phyloP scores from a whole-genome alignment of 2,888 invertebrate genomes.

The Caenorhabditis sp. region DNA sequence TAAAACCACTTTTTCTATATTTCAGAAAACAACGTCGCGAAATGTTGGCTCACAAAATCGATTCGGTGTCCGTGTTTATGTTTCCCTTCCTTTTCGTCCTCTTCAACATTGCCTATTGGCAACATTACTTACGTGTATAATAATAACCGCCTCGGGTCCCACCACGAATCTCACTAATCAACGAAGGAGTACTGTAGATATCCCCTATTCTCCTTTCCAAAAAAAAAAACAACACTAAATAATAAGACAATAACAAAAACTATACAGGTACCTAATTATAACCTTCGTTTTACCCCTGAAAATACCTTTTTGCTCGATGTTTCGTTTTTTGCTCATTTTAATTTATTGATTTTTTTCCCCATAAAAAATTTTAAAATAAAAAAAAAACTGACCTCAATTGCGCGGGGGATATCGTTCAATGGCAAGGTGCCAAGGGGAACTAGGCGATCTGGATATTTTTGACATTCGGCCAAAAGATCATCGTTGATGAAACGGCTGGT shows the following conservation, averaged over 20 bases:
- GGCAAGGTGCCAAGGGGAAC: conserved; percentile 76
- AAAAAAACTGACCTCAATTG: conserved; percentile 69
- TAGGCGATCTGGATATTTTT: conserved; percentile 73
- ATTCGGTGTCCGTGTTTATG: conserved; percentile 62
- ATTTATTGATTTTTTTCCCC: neutral
- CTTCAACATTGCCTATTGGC: conserved; percentile 73
- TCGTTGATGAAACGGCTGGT: conserved; percentile 75
- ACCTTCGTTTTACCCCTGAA: too few relatives aligned
- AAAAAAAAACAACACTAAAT: too few relatives aligned
- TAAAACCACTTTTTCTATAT: too few relatives aligned
- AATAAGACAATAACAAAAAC: too few relatives aligned
- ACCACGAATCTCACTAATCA: too few relatives aligned
- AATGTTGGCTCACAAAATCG: conserved; percentile 64
- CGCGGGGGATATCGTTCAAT: conserved; percentile 74
- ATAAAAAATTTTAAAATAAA: conserved; percentile 1
- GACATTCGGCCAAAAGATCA: conserved; percentile 74
- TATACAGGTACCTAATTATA: too few relatives aligned
- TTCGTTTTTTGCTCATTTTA: neutral
- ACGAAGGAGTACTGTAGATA: too few relatives aligned
- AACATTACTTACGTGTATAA: conserved; percentile 69
- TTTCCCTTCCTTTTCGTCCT: conserved; percentile 70
- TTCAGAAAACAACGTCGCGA: conserved; percentile 55
- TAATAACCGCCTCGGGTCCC: too few relatives aligned
- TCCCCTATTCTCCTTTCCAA: too few relatives aligned
- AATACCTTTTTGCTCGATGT: neutral